Conservation (phyloP, 2,113 vertebrate species). For the Perca flavescens region DNA sequence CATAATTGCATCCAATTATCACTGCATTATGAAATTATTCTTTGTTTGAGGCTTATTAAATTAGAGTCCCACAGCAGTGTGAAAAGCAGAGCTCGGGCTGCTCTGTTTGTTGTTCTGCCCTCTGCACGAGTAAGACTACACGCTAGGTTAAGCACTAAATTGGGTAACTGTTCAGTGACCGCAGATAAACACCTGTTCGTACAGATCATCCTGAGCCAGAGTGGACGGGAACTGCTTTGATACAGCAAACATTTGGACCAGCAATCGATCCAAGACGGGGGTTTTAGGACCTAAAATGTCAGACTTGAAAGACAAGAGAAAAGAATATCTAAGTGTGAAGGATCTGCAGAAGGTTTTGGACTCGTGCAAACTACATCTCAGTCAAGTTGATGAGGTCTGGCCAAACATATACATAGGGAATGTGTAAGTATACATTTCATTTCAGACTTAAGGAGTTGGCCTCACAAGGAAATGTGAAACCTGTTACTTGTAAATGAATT, state of each 20-base stretch:
- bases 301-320: slow-evolving; percentile 66
- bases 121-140: slow-evolving; percentile 71
- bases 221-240: slow-evolving; percentile 57
- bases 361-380: slow-evolving; percentile 84
- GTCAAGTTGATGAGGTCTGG: slow-evolving; percentile 86
- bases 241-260: slow-evolving; percentile 64
- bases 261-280: slow-evolving; percentile 46
- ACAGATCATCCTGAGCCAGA: slow-evolving; percentile 69
- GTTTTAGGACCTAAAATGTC: slow-evolving; percentile 73
- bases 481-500: background rate
- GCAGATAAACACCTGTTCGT: slow-evolving; percentile 79
- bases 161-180: slow-evolving; percentile 74
- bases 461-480: background rate
- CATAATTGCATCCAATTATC: slow-evolving; percentile 64
- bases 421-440: slow-evolving; percentile 81
- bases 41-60: slow-evolving; percentile 58
- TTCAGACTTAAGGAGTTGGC: background rate
- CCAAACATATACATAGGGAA: slow-evolving; percentile 85
- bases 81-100: slow-evolving; percentile 34
- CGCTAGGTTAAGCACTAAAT: slow-evolving; percentile 79
- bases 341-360: slow-evolving; percentile 86
- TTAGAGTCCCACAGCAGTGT: slow-evolving; percentile 43
- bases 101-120: slow-evolving; percentile 61
- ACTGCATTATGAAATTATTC: slow-evolving; percentile 57
- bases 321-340: slow-evolving; percentile 82